Evolutionary conservation across 2,797 vertebrate genomes (phyloP).

Genomic region (Oreochromis mossambicus): DNA sequence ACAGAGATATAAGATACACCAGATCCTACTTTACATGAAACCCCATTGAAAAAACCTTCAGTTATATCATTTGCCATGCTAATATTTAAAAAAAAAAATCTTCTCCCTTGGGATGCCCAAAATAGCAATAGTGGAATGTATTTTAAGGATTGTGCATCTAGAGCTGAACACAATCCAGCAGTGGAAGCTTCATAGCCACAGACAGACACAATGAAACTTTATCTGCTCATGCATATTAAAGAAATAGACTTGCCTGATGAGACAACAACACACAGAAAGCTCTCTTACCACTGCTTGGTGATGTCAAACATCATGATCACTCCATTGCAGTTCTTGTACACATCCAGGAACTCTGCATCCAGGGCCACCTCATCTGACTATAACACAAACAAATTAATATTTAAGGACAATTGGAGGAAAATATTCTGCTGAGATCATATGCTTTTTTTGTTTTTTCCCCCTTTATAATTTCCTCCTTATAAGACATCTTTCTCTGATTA

Average conservation of each 20-base stretch:
- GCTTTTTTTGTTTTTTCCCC: not conserved
- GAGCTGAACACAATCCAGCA: not conserved
- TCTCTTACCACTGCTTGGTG: constrained; percentile 94
- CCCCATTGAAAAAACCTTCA: not conserved
- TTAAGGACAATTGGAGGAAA: not conserved
- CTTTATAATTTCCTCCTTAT: not conserved
- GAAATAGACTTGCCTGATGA: constrained; percentile 2
- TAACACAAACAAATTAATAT: not conserved
- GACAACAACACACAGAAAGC: not conserved
- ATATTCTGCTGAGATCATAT: not conserved
- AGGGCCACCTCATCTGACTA: constrained; percentile 94
- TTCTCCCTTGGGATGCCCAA: not conserved
- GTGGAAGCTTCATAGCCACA: not conserved
- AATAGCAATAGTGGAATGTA: not conserved
- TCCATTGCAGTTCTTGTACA: constrained; percentile 97
- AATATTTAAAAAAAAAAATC: not conserved
- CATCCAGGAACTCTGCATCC: constrained; percentile 96
- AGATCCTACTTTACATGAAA: not conserved
- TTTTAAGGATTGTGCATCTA: constrained; percentile 1
- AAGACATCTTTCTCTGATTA: not conserved
- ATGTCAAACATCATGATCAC: constrained; percentile 99
- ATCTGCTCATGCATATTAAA: constrained; percentile 58
- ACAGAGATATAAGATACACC: not conserved
- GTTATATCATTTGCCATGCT: not conserved
- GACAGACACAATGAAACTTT: constrained; percentile 31